Percentiles rank a stretch among this genome's conserved stretches.
These are phyloP conservation scores for Meloidogyne exigua DNA, from an alignment of 1,140 invertebrate genomes.

Conservation along the genomic window DNA sequence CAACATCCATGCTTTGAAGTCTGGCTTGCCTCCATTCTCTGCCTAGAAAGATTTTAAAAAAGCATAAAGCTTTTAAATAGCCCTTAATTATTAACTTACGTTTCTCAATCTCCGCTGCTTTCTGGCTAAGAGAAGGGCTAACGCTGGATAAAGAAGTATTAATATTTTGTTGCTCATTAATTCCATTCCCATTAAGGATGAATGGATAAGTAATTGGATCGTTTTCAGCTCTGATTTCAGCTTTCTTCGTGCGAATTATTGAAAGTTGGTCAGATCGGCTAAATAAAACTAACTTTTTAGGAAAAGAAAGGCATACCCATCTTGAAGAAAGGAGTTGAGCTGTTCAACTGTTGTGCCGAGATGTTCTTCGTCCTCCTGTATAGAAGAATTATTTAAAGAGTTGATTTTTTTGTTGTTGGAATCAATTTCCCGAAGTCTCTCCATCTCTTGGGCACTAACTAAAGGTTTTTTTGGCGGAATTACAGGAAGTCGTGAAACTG, in stretches of 20 bases:
- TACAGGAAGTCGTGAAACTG: background rate
- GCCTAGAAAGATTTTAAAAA: background rate
- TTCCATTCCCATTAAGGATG: background rate
- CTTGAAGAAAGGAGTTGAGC: background rate
- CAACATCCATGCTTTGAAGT: slow-evolving; percentile 43
- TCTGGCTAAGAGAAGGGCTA: slow-evolving; percentile 36
- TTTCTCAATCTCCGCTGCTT: slow-evolving; percentile 42
- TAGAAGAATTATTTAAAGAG: background rate
- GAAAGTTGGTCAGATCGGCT: slow-evolving; percentile 23
- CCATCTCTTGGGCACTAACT: slow-evolving; percentile 32
- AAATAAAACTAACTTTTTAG: background rate
- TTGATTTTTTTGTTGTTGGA: background rate
- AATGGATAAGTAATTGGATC: background rate
- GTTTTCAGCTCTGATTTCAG: slow-evolving; percentile 39
- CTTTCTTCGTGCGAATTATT: slow-evolving; percentile 34
- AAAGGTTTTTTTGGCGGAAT: slow-evolving; percentile 39
- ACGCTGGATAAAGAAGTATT: slow-evolving; percentile 8
- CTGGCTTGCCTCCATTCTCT: slow-evolving; percentile 51
- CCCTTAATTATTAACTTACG: slow-evolving; percentile 1
- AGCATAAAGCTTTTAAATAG: background rate
- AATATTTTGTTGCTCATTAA: background rate
- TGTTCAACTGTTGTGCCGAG: background rate
- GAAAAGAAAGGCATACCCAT: background rate
- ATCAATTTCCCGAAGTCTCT: slow-evolving; percentile 32
- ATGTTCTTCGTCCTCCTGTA: background rate